Conservation (phyloP, 2,797 vertebrate genomes). For the Schizopygopsis pylzovi region DNA sequence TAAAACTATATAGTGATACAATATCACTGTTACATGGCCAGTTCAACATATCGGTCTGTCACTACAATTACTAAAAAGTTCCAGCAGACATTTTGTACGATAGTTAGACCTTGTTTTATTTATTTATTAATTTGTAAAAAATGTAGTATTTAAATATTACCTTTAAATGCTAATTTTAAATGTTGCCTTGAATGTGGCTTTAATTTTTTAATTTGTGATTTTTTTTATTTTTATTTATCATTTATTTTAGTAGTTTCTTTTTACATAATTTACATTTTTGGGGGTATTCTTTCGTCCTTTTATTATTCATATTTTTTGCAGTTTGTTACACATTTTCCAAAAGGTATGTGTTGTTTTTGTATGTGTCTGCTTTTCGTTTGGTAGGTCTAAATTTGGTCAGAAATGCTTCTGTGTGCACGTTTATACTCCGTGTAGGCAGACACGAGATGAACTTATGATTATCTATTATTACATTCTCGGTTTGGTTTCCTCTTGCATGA, state of each 20-base stretch:
- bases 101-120: neutral
- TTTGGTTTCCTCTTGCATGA: conserved; percentile 28
- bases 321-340: neutral
- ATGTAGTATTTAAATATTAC: neutral
- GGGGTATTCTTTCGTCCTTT: neutral
- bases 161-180: neutral
- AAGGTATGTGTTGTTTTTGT: neutral
- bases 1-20: neutral
- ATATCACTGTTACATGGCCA: neutral
- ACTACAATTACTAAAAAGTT: neutral
- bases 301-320: neutral
- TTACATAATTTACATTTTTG: neutral
- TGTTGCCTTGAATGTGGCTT: neutral
- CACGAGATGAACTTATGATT: neutral
- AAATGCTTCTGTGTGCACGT: conserved; percentile 4
- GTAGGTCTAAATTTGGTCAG: neutral
- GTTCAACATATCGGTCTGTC: neutral
- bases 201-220: neutral
- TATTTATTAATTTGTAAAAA: neutral
- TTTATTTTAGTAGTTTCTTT: neutral
- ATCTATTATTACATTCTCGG: neutral
- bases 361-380: neutral
- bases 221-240: neutral
- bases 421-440: neutral
- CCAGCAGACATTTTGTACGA: neutral